Conservation (phyloP, 2,113 vertebrate genomes). For the Nematolebias whitei region DNA sequence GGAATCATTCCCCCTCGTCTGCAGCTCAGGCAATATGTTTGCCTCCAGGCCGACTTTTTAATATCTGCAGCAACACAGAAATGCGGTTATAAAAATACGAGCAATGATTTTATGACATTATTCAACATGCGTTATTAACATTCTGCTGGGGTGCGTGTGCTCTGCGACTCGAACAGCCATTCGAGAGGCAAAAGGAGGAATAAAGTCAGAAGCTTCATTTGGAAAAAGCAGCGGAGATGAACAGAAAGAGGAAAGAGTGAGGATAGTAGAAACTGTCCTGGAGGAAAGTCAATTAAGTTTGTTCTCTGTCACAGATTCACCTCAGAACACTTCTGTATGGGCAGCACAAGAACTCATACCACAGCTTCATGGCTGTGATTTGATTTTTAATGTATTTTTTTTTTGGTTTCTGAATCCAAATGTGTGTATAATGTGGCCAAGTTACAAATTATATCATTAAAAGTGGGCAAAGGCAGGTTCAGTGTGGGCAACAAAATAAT, state of each 20-base stretch:
- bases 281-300: slow-evolving; percentile 62
- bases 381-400: slow-evolving; percentile 47
- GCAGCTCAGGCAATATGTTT: slow-evolving; percentile 43
- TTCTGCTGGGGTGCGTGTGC: slow-evolving; percentile 35
- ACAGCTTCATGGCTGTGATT: slow-evolving; percentile 43
- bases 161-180: slow-evolving; percentile 27
- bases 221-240: slow-evolving; percentile 28
- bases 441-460: slow-evolving; percentile 10
- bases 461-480: background rate
- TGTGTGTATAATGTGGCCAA: slow-evolving; percentile 29
- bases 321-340: slow-evolving; percentile 34
- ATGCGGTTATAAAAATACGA: slow-evolving; percentile 59
- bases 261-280: slow-evolving; percentile 49
- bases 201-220: slow-evolving; percentile 47
- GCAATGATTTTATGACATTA: slow-evolving; percentile 55
- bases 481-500: background rate
- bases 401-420: slow-evolving; percentile 53
- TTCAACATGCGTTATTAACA: slow-evolving; percentile 54
- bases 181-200: slow-evolving; percentile 35
- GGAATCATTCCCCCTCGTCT: slow-evolving; percentile 10
- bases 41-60: slow-evolving; percentile 48
- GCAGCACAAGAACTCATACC: slow-evolving; percentile 32
- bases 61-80: slow-evolving; percentile 59
- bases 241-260: slow-evolving; percentile 28
- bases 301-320: slow-evolving; percentile 31